A percentile compares a stretch with the other conserved stretches of the same genome.
Conservation (phyloP, 1,140 invertebrate genomes). For the Pogonus chalceus region DNA sequence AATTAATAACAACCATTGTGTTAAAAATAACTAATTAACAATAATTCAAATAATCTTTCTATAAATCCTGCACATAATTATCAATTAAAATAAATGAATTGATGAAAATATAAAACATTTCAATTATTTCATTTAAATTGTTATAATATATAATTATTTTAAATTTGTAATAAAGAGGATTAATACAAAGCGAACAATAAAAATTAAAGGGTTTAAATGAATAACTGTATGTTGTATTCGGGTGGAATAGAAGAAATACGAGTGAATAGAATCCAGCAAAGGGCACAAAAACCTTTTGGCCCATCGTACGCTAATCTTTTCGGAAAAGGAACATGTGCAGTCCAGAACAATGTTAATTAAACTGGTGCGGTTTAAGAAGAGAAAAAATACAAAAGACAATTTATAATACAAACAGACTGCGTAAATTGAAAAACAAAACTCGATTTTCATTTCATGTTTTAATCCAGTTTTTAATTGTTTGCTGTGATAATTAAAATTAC, state of each 20-base stretch:
- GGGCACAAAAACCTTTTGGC: not conserved
- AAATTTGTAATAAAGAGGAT: no score
- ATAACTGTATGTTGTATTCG: not conserved
- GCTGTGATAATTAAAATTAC: constrained; percentile 1
- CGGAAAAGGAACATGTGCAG: not conserved
- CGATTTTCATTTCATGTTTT: not conserved
- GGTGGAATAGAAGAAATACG: not conserved
- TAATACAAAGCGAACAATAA: no score
- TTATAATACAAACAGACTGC: not conserved
- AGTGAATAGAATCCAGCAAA: not conserved
- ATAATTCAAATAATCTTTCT: no score
- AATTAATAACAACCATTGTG: no score
- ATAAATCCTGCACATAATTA: no score
- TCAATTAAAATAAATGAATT: no score
- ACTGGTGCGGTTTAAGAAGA: not conserved
- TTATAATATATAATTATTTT: no score
- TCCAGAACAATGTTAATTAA: constrained; percentile 2
- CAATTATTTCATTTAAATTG: no score
- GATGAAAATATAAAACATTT: no score
- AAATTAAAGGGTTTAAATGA: no score
- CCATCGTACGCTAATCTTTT: not conserved
- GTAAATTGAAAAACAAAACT: constrained; percentile 5
- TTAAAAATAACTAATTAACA: no score
- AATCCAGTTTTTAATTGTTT: constrained; percentile 5
- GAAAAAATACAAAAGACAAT: constrained; percentile 4